A percentile compares a stretch with the other conserved stretches of the same genome.
Evolutionary conservation across 2,797 vertebrate genomes (phyloP).

Genomic region (Mastacembelus armatus): DNA sequence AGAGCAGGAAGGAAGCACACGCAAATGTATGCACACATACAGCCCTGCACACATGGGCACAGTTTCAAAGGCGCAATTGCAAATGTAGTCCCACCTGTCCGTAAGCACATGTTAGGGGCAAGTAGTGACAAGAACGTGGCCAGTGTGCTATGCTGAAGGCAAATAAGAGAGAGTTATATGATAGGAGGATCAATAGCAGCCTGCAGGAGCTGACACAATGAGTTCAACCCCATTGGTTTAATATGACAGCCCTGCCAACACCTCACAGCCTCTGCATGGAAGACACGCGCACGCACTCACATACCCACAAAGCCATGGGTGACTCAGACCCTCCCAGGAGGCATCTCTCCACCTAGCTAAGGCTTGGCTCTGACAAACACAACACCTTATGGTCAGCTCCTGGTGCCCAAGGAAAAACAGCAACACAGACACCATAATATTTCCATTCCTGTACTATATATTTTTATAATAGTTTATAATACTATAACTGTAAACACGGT

Average conservation of each 20-base stretch:
- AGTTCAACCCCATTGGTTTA: slow-evolving; percentile 71
- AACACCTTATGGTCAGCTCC: slow-evolving; percentile 78
- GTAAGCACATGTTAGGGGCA: slow-evolving; percentile 29
- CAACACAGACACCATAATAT: slow-evolving; percentile 46
- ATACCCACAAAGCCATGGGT: slow-evolving; percentile 56
- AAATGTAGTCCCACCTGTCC: slow-evolving; percentile 30
- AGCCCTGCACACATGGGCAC: slow-evolving; percentile 39
- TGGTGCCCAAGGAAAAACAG: slow-evolving; percentile 67
- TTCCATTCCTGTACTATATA: slow-evolving; percentile 28
- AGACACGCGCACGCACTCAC: slow-evolving; percentile 36
- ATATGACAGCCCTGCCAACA: slow-evolving; percentile 75
- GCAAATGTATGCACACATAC: slow-evolving; percentile 23
- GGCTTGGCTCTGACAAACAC: slow-evolving; percentile 76
- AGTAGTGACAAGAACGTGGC: slow-evolving; percentile 57
- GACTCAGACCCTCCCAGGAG: slow-evolving; percentile 76
- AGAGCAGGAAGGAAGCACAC: slow-evolving; percentile 48
- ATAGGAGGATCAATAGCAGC: slow-evolving; percentile 76
- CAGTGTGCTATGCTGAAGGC: slow-evolving; percentile 48
- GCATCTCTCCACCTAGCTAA: slow-evolving; percentile 75
- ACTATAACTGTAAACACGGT: slow-evolving; percentile 15
- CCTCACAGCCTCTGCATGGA: slow-evolving; percentile 63
- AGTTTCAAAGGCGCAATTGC: slow-evolving; percentile 50
- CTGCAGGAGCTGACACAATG: slow-evolving; percentile 76
- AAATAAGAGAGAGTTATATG: slow-evolving; percentile 49
- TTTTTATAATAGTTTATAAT: too few species aligned